Percentiles rank a stretch among this genome's conserved stretches.
Evolutionary conservation across 2,888 invertebrate genomes (phyloP).

Genomic region (Acanthopleura granulata): DNA sequence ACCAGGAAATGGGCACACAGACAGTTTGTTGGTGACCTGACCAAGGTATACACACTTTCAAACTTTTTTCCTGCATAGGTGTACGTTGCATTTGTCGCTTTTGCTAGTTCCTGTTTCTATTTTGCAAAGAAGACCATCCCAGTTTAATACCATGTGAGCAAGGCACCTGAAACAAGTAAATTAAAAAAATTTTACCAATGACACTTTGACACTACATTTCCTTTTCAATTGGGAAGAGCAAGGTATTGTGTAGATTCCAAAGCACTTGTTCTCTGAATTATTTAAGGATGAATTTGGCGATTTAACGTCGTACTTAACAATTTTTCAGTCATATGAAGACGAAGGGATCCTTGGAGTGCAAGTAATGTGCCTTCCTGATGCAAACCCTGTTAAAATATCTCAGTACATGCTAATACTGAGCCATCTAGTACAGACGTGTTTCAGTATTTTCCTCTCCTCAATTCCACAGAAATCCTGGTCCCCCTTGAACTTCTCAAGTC

Average conservation of each 20-base stretch:
- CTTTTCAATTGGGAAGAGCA: no score
- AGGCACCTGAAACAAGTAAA: neutral
- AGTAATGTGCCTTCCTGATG: no score
- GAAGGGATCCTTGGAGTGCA: no score
- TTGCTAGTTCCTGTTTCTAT: neutral
- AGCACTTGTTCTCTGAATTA: neutral
- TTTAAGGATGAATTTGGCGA: no score
- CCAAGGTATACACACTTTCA: neutral
- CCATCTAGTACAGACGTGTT: constrained; percentile 6
- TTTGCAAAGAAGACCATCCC: constrained; percentile 7
- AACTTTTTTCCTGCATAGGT: constrained; percentile 4
- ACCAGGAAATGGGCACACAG: neutral
- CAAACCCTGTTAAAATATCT: no score
- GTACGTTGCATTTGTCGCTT: neutral
- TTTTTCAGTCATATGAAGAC: no score
- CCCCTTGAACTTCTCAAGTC: neutral
- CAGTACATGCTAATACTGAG: neutral
- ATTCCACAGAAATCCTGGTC: neutral
- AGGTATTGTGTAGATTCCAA: neutral
- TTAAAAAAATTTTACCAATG: no score
- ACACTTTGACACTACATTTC: no score
- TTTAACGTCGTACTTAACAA: no score
- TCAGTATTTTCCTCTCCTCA: constrained; percentile 6
- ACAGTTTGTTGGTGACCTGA: constrained; percentile 12
- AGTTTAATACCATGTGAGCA: neutral